A percentile compares a stretch with the other conserved stretches of the same genome.
phyloP scores from a whole-genome alignment of 2,888 invertebrate species.

The Lasiommata megera region DNA sequence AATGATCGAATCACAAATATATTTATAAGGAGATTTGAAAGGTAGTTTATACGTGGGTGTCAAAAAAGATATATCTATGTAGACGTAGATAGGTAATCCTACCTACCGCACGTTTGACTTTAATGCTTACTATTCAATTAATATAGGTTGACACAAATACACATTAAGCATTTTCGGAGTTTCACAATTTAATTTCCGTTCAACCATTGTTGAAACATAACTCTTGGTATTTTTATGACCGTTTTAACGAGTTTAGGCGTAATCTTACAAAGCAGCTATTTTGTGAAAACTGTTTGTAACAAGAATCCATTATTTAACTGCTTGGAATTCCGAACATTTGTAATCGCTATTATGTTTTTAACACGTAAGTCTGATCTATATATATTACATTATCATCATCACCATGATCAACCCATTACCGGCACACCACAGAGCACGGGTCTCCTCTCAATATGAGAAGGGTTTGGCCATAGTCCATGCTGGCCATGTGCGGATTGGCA shows the following conservation, averaged over 20 bases:
- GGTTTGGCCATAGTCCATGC: too few species aligned
- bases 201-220: constrained; percentile 16
- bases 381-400: too few species aligned
- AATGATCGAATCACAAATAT: too few species aligned
- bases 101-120: background rate
- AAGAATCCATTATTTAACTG: background rate
- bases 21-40: too few species aligned
- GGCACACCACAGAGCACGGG: too few species aligned
- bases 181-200: constrained; percentile 25
- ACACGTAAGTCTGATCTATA: background rate
- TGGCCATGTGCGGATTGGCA: too few species aligned
- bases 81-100: background rate
- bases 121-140: constrained; percentile 11
- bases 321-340: background rate
- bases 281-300: background rate
- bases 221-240: constrained; percentile 12
- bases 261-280: constrained; percentile 4
- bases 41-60: too few species aligned
- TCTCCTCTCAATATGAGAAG: too few species aligned
- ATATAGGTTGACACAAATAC: constrained; percentile 15
- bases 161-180: constrained; percentile 16
- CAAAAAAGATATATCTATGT: too few species aligned
- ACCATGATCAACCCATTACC: too few species aligned
- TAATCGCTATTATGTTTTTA: background rate
- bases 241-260: constrained; percentile 6